Evolutionary conservation across 2,888 invertebrate species (phyloP).

Genomic region (Cephus nigrinus): DNA sequence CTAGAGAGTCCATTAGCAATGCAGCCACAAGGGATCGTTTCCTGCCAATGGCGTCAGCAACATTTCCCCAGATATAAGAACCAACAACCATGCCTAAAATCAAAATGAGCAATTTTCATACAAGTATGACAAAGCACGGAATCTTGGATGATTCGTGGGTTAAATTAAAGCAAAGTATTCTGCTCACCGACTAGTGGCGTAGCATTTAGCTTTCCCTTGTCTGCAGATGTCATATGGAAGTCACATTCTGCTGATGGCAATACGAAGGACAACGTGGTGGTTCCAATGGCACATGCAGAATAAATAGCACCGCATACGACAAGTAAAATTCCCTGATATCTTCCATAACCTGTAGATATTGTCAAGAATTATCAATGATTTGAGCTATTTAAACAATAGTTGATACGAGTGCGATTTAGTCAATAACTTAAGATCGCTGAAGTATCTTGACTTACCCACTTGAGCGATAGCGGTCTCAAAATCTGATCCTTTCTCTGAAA

Average conservation of each 20-base stretch:
- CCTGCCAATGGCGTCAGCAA: slow-evolving; percentile 77
- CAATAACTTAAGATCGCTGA: slow-evolving; percentile 8
- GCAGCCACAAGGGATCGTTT: slow-evolving; percentile 75
- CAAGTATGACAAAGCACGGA: background rate
- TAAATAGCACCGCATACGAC: background rate
- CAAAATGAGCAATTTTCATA: background rate
- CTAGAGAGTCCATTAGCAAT: slow-evolving; percentile 70
- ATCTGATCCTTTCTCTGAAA: slow-evolving; percentile 59
- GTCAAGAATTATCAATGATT: background rate
- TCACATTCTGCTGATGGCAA: slow-evolving; percentile 86
- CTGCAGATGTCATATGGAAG: slow-evolving; percentile 81
- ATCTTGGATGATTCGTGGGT: background rate
- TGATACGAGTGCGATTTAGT: background rate
- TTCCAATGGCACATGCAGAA: background rate
- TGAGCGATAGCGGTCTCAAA: slow-evolving; percentile 73
- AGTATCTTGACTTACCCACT: slow-evolving; percentile 67
- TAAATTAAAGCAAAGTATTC: background rate
- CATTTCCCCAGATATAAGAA: slow-evolving; percentile 78
- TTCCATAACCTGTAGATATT: background rate
- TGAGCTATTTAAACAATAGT: background rate
- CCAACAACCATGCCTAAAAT: slow-evolving; percentile 75
- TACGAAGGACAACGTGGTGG: slow-evolving; percentile 69
- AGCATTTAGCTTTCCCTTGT: slow-evolving; percentile 83
- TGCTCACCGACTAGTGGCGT: slow-evolving; percentile 80
- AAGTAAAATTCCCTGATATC: background rate